These are phyloP conservation scores for Sarcophaga bullata DNA, from an alignment of 1,140 invertebrate genomes.

Conservation along the genomic window DNA sequence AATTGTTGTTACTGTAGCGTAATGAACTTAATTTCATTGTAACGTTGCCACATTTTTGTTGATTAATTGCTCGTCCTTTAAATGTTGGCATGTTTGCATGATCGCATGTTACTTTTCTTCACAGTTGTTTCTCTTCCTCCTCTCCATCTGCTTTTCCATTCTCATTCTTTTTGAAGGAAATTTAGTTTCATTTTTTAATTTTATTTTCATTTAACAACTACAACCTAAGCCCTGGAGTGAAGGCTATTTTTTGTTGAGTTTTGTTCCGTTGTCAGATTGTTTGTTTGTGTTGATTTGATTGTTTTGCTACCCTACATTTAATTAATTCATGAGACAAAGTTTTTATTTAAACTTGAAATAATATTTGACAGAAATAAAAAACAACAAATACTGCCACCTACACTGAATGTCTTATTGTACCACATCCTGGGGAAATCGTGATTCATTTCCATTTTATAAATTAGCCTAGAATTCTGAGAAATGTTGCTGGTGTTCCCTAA, in stretches of 20 bases:
- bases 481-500: too few species aligned
- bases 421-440: too few species aligned
- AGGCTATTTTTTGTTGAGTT: background rate
- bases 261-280: background rate
- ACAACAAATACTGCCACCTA: too few species aligned
- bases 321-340: too few species aligned
- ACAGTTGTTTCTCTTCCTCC: background rate
- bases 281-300: too few species aligned
- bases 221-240: background rate
- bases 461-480: too few species aligned
- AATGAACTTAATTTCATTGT: constrained; percentile 27
- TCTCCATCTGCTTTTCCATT: background rate
- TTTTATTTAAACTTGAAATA: too few species aligned
- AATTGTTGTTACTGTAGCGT: background rate
- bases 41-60: constrained; percentile 26
- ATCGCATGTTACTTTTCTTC: constrained; percentile 20
- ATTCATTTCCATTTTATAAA: too few species aligned
- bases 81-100: constrained; percentile 41
- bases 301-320: too few species aligned
- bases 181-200: background rate
- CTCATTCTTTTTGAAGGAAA: background rate
- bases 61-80: constrained; percentile 30
- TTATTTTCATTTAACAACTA: background rate
- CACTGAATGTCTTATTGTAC: too few species aligned
- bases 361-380: too few species aligned